Percentiles rank a stretch among this genome's conserved stretches.
Conservation (phyloP, 1,140 invertebrate genomes). For the Arion vulgaris region DNA sequence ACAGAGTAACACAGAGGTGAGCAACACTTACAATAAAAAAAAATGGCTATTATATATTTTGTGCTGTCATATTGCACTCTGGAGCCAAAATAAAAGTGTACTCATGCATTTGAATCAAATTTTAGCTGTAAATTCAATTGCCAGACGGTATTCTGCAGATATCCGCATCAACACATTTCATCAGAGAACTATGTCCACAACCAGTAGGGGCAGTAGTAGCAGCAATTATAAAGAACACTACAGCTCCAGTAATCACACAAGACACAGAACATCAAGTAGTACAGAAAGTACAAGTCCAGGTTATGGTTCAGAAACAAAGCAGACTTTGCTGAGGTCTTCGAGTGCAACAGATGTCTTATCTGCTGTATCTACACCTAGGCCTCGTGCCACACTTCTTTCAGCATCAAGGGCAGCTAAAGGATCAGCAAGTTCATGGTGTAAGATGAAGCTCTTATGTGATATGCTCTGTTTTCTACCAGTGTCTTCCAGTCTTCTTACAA, state of each 20-base stretch:
- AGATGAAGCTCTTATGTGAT: slow-evolving; percentile 34
- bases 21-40: no score
- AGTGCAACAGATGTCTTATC: background rate
- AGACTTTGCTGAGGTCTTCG: slow-evolving; percentile 44
- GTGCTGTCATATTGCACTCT: no score
- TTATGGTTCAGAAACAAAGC: background rate
- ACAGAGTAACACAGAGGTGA: no score
- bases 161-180: slow-evolving; percentile 8
- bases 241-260: slow-evolving; percentile 16
- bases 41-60: no score
- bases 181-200: background rate
- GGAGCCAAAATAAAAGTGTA: no score
- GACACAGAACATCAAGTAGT: background rate
- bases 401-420: slow-evolving; percentile 52
- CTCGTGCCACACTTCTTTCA: slow-evolving; percentile 45
- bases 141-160: slow-evolving; percentile 22
- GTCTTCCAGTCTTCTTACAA: no score
- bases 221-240: background rate
- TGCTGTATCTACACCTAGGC: background rate
- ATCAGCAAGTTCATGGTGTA: slow-evolving; percentile 61
- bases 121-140: no score
- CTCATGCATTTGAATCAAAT: no score
- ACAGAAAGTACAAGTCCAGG: background rate
- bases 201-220: background rate
- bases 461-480: no score